A percentile compares a stretch with the other conserved stretches of the same genome.
These are phyloP conservation scores for Sterna hirundo DNA, from an alignment of 2,113 vertebrate genomes.

Conservation along the genomic window DNA sequence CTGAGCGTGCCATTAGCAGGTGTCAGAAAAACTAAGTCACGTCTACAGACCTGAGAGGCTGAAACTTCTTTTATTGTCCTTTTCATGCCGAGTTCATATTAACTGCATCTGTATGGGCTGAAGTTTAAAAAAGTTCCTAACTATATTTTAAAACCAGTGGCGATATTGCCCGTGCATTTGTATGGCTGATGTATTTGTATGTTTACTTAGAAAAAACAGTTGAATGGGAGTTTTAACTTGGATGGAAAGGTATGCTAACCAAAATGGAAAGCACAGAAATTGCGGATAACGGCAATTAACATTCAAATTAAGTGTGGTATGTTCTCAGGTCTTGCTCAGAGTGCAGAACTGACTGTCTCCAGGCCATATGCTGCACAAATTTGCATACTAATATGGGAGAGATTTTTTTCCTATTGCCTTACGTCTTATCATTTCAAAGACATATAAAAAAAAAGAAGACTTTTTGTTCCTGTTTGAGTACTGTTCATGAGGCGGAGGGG, in stretches of 20 bases:
- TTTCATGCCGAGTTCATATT: fast-evolving
- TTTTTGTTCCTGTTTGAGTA: background rate
- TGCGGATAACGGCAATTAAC: background rate
- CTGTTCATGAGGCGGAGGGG: background rate
- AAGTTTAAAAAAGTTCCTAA: background rate
- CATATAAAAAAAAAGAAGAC: fast-evolving
- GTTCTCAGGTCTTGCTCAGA: background rate
- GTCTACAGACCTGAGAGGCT: background rate
- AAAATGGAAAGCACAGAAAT: background rate
- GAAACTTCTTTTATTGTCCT: background rate
- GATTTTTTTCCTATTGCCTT: background rate
- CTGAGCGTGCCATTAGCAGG: background rate
- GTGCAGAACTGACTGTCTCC: background rate
- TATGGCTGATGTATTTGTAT: background rate
- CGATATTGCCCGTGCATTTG: fast-evolving
- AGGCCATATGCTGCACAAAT: background rate
- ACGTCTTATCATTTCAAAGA: background rate
- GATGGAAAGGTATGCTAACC: background rate
- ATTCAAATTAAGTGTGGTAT: fast-evolving
- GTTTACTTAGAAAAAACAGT: background rate
- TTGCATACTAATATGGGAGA: background rate
- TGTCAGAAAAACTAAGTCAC: background rate
- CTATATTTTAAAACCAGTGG: fast-evolving
- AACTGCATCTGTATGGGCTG: background rate
- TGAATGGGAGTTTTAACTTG: background rate